Evolutionary conservation across 1,140 invertebrate species (phyloP), one percentile per base, ranked within the genome.

Genomic region (Galleria mellonella): DNA sequence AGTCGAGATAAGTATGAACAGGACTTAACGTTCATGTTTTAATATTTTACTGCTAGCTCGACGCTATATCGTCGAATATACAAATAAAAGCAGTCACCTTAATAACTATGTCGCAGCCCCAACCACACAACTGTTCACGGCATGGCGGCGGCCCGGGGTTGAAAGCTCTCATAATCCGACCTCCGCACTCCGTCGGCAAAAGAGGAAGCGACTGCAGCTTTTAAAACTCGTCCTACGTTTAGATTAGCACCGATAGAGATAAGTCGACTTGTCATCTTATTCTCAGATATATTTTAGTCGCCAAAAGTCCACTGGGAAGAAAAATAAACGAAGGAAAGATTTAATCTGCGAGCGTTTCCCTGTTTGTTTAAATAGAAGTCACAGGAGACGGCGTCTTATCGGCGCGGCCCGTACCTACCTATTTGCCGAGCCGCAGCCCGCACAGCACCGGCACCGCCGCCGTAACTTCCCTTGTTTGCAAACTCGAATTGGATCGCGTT

Each of bases 391-490:
- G 59, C 63, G 69, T 74, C 69, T 82, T 84, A 82, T 82, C 77
- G 70, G 56, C 66, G 65, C 60, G 56, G 58, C 54, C 61, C 62
- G 64, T 23, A 23, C 17, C 63, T 67, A 78, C 70, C 63, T 82
- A 77, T 81, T 82, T 82, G 72, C 71, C 61, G 64, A 78, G 74
- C 62, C 73, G 65, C 68, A 57, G 61, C 62, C 63, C 55, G 55
- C 65, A 60, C 56, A 60, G 35, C 14, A 37, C 55, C 62, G 11
- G 13, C 64, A 57, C 55, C 59, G 51, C 55, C 59, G 57, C 61
- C 62, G 55, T 73, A 79, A 84, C 81, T 81, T 81, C 76, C 67
- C 78, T 82, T 84, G 78, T 85, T 85, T 85, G 81, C 73, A 74
- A 83, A 85, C 78, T 83, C 61, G 64, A 76, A 85, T 85, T 85